These are phyloP conservation scores for Ichneumoninae sp. DNA, from an alignment of 2,888 invertebrate species.

Conservation along the genomic window DNA sequence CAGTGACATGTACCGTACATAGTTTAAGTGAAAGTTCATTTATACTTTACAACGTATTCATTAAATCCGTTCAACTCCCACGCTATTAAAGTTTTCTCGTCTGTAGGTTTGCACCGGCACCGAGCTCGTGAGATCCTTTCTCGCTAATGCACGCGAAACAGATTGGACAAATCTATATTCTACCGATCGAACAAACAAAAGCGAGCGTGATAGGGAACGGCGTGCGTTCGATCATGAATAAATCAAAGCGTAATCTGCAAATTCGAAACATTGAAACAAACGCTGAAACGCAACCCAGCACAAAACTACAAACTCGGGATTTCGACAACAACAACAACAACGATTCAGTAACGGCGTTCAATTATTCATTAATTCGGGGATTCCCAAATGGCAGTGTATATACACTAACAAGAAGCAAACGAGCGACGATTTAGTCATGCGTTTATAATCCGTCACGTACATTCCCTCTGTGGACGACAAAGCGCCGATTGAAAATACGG, in stretches of 20 bases:
- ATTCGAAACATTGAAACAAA: constrained; percentile 25
- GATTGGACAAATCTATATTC: constrained; percentile 11
- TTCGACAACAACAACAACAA: constrained; percentile 7
- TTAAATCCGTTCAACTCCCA: constrained; percentile 52
- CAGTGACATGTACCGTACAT: constrained; percentile 8
- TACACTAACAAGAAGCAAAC: constrained; percentile 55
- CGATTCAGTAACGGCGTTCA: constrained; percentile 28
- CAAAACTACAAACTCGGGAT: constrained; percentile 29
- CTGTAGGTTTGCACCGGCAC: background rate
- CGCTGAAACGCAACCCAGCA: constrained; percentile 34
- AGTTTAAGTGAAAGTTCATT: constrained; percentile 58
- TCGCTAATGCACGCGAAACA: background rate
- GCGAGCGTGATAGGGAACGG: background rate
- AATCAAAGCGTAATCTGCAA: constrained; percentile 27
- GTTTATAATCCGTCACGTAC: constrained; percentile 54
- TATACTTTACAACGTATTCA: constrained; percentile 54
- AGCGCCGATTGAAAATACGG: constrained; percentile 24
- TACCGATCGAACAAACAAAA: constrained; percentile 10
- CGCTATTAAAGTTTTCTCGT: constrained; percentile 44
- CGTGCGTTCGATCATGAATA: constrained; percentile 35
- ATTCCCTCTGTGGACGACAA: constrained; percentile 1
- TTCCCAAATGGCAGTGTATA: constrained; percentile 28
- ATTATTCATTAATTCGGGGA: constrained; percentile 53
- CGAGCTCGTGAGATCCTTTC: constrained; percentile 46
- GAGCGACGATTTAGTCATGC: constrained; percentile 41